Evolutionary conservation across 2,797 vertebrate species (phyloP).

Genomic region (Tauraco hartlaubi): DNA sequence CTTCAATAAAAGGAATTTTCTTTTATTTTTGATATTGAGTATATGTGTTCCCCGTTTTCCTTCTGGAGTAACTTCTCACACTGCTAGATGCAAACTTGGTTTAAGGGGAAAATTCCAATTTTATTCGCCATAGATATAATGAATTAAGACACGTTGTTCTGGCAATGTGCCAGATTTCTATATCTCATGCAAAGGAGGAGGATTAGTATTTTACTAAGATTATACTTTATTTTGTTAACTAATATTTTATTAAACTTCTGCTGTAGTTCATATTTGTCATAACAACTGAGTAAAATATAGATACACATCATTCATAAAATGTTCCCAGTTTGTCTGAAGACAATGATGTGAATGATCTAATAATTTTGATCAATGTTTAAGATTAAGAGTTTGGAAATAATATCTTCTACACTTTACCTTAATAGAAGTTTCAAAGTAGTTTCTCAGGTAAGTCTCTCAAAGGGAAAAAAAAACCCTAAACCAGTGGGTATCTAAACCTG

Average conservation of each 20-base stretch:
- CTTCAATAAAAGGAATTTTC: not conserved
- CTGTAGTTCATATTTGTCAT: not conserved
- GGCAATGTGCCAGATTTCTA: not conserved
- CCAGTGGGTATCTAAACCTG: not conserved
- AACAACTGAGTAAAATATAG: not conserved
- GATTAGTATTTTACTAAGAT: not conserved
- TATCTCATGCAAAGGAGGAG: not conserved
- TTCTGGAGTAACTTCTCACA: not conserved
- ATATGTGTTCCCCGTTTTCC: not conserved
- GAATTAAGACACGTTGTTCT: not conserved
- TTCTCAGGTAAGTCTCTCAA: not conserved
- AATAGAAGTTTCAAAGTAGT: not conserved
- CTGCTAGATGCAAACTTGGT: not conserved
- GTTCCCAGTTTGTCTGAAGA: not conserved
- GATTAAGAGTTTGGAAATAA: not conserved
- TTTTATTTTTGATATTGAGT: not conserved
- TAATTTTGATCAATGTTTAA: not conserved
- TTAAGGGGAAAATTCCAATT: not conserved
- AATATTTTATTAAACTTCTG: not conserved
- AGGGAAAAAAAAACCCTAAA: not conserved
- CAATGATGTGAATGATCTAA: not conserved
- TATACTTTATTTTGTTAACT: not conserved
- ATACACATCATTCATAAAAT: too few species aligned
- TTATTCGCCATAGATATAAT: not conserved
- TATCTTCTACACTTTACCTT: not conserved